phyloP scores from a whole-genome alignment of 2,888 invertebrate genomes.

The Xestia c-nigrum region DNA sequence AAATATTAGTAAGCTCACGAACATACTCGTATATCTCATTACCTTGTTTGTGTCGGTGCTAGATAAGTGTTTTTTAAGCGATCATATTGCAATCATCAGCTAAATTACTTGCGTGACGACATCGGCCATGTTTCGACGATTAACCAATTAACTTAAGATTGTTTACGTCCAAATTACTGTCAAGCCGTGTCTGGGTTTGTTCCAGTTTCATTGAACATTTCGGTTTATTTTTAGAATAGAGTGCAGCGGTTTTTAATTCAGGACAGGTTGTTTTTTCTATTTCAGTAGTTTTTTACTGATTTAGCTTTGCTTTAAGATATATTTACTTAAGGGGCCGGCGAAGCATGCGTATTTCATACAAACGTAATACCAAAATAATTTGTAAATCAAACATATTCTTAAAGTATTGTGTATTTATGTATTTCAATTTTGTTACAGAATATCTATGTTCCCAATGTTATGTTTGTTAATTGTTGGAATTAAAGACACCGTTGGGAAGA shows the following conservation, averaged over 20 bases:
- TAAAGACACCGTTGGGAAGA: too few species aligned
- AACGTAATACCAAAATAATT: too few species aligned
- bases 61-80: constrained; percentile 57
- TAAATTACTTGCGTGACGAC: constrained; percentile 51
- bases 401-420: too few species aligned
- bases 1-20: constrained; percentile 12
- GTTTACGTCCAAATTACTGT: constrained; percentile 47
- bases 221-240: constrained; percentile 36
- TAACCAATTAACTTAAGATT: constrained; percentile 57
- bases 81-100: constrained; percentile 52
- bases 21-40: constrained; percentile 28
- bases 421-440: too few species aligned
- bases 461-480: too few species aligned
- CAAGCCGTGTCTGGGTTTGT: neutral
- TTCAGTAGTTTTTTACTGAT: neutral
- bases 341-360: too few species aligned
- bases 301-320: neutral
- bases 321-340: too few species aligned
- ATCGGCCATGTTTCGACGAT: constrained; percentile 35
- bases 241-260: neutral
- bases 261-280: neutral
- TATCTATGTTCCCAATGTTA: too few species aligned
- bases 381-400: too few species aligned
- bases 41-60: constrained; percentile 17
- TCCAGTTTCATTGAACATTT: neutral